A percentile compares a stretch with the other conserved stretches of the same genome.
These are phyloP conservation scores for Rhopalosiphum nymphaeae DNA, from an alignment of 2,888 invertebrate genomes.

Conservation along the genomic window DNA sequence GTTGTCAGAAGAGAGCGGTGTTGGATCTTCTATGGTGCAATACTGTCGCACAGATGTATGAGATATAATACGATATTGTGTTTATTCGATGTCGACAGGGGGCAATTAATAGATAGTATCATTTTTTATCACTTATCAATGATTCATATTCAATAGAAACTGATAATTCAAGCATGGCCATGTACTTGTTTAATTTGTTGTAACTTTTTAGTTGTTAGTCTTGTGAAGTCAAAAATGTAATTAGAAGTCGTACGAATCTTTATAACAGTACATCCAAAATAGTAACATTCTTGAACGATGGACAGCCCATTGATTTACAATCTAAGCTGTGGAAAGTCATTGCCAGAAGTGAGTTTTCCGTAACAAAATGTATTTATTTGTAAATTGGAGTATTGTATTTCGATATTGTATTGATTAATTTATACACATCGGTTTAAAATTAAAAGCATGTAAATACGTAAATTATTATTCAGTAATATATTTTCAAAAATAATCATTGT, in stretches of 20 bases:
- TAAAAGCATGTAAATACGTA: not conserved
- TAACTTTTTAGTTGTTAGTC: not conserved
- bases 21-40: not conserved
- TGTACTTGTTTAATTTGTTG: not conserved
- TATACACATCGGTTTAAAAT: not conserved
- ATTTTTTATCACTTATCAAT: not conserved
- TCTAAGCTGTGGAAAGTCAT: constrained; percentile 94
- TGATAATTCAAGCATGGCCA: not conserved
- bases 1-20: not conserved
- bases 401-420: not conserved
- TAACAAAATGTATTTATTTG: not conserved
- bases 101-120: not conserved
- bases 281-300: not conserved
- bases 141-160: not conserved
- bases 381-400: not conserved
- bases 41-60: no score
- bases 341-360: constrained; percentile 88
- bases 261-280: not conserved
- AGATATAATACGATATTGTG: no score
- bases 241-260: not conserved
- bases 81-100: no score
- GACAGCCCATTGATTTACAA: constrained; percentile 81
- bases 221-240: not conserved
- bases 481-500: not conserved
- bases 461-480: not conserved